Base-by-base conservation (phyloP, 2,113 vertebrate genomes). In the Falcunculus frontatus region DNA sequence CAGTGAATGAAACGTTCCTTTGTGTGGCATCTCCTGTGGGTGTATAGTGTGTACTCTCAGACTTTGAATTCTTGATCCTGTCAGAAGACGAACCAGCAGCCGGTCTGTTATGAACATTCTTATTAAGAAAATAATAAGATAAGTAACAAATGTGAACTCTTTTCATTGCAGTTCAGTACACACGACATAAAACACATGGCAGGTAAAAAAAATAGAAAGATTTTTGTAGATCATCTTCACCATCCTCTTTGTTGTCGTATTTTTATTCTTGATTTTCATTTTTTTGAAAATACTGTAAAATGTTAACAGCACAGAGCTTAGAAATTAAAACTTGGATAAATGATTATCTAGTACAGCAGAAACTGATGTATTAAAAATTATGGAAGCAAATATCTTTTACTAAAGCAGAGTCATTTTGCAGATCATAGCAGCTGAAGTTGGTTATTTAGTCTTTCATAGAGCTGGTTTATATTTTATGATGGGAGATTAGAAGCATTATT, bases 391-490 rank as follows among this genome's bases (percentile, higher is more conserved):
- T 84, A 23, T 60, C 21, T 81, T 93, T 74, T 82, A 75, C n/a
- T 72, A 47, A 87, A 78, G 52, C 44, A 56, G 64, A 65, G 27
- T 59, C 62, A 91, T 70, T 79, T 56, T 67, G 60, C 44, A 32
- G 15, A 84, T 91, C 33, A n/a, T n/a, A 74, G 44, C 47, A 82
- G 56, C 65, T 89, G 52, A 89, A 60, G 29, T 79, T 94, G 68
- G 64, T 90, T 90, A 63, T 87, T 94, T 68, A 82, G 77, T n/a
- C 74, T 89, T 92, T 87, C 62, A 72, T 41, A 87, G 73, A 75
- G 47, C 65, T 74, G 57, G 47, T 84, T 89, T 84, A 20, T 92
- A 53, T 92, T 82, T 84, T 79, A 64, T 73, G 81, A 79, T 75
- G 42, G 37, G 53, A 95, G 62, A 94, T 91, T 53, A 95, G 91